Percentiles rank a stretch among this genome's conserved stretches.
Conservation (phyloP, 2,113 vertebrate species). For the Poeciliopsis occidentalis region DNA sequence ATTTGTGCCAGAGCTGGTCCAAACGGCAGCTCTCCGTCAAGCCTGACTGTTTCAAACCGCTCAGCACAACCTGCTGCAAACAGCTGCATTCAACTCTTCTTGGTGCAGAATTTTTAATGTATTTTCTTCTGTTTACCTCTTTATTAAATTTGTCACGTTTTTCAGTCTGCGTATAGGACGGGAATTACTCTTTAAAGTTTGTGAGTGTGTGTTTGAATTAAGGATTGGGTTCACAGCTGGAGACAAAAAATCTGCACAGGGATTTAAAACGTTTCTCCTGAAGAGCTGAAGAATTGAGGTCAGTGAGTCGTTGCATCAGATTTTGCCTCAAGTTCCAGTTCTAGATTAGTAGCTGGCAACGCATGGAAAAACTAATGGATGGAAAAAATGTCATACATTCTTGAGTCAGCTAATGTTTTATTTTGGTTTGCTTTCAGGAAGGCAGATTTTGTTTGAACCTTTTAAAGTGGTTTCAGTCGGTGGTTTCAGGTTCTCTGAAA, state of each 20-base stretch:
- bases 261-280: not conserved
- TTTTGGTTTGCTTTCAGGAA: not conserved
- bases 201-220: not conserved
- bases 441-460: not conserved
- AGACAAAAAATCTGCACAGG: not conserved
- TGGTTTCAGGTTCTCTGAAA: no score
- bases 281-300: not conserved
- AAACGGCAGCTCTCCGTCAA: not conserved
- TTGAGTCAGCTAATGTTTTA: not conserved
- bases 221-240: not conserved
- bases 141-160: not conserved
- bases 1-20: conserved; percentile 12
- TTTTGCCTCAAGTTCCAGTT: not conserved
- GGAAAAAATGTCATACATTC: no score
- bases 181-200: not conserved
- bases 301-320: not conserved
- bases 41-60: not conserved
- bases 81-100: not conserved
- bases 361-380: no score
- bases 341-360: not conserved
- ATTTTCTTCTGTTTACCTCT: not conserved
- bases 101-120: not conserved
- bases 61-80: not conserved
- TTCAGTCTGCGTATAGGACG: not conserved
- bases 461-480: not conserved